A percentile compares a stretch with the other conserved stretches of the same genome.
phyloP scores from a whole-genome alignment of 2,888 invertebrate species.

The Ctenicera cuprea region DNA sequence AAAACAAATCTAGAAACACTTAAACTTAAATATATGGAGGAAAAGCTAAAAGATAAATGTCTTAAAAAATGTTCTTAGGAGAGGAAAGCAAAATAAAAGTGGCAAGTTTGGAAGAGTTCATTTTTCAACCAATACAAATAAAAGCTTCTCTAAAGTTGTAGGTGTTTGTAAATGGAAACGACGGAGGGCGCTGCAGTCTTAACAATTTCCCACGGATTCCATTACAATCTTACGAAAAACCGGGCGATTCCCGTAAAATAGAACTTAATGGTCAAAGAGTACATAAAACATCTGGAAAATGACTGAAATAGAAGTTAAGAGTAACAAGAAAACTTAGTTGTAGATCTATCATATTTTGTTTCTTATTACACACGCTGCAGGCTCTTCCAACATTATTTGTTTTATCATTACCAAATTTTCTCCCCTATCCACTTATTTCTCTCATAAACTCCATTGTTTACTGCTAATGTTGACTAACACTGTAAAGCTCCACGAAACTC shows the following conservation, averaged over 20 bases:
- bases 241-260: constrained; percentile 17
- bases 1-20: constrained; percentile 46
- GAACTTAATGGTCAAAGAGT: constrained; percentile 36
- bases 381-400: constrained; percentile 24
- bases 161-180: constrained; percentile 41
- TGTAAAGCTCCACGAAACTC: no score
- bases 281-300: constrained; percentile 30
- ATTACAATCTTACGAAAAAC: constrained; percentile 47
- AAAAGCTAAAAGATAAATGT: constrained; percentile 44
- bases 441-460: not conserved
- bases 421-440: constrained; percentile 19
- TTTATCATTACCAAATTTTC: constrained; percentile 35
- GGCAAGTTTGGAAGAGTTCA: constrained; percentile 62
- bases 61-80: constrained; percentile 42
- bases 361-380: constrained; percentile 26
- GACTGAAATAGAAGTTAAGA: constrained; percentile 29
- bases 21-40: constrained; percentile 40
- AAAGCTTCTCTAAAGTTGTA: constrained; percentile 41
- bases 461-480: not conserved
- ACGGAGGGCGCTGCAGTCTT: constrained; percentile 23
- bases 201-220: constrained; percentile 44
- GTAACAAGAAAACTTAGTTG: constrained; percentile 41
- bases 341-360: constrained; percentile 39
- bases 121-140: constrained; percentile 59
- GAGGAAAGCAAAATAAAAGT: constrained; percentile 63